phyloP scores from a whole-genome alignment of 2,888 invertebrate species.

The Lysandra coridon region DNA sequence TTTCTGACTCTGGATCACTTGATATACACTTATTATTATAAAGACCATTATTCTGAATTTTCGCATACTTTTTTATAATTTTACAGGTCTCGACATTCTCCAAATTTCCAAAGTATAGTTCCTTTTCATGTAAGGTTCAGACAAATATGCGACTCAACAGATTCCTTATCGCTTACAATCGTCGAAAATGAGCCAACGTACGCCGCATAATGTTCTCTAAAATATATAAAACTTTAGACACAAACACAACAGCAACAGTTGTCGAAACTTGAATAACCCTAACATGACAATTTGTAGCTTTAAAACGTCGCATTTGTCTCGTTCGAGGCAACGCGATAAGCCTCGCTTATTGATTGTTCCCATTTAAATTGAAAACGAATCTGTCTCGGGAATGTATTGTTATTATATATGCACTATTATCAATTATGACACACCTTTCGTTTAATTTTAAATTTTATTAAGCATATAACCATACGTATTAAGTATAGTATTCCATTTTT shows the following conservation, averaged over 20 bases:
- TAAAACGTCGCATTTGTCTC: constrained; percentile 69
- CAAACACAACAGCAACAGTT: constrained; percentile 55
- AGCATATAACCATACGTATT: background rate
- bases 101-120: no score
- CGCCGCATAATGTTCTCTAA: background rate
- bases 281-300: constrained; percentile 67
- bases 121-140: no score
- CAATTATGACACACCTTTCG: constrained; percentile 33
- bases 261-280: constrained; percentile 53
- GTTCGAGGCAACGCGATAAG: constrained; percentile 67
- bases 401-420: constrained; percentile 49
- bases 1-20: no score
- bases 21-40: no score
- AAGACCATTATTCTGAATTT: no score
- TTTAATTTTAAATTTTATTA: background rate
- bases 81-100: no score
- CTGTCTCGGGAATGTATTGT: constrained; percentile 63
- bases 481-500: no score
- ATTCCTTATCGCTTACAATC: no score
- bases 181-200: no score
- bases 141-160: no score
- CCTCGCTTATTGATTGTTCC: constrained; percentile 69
- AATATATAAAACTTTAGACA: constrained; percentile 21
- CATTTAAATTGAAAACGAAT: constrained; percentile 70
- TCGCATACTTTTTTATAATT: no score